Evolutionary conservation across 2,113 vertebrate species (phyloP).

Genomic region (Podocnemis expansa): DNA sequence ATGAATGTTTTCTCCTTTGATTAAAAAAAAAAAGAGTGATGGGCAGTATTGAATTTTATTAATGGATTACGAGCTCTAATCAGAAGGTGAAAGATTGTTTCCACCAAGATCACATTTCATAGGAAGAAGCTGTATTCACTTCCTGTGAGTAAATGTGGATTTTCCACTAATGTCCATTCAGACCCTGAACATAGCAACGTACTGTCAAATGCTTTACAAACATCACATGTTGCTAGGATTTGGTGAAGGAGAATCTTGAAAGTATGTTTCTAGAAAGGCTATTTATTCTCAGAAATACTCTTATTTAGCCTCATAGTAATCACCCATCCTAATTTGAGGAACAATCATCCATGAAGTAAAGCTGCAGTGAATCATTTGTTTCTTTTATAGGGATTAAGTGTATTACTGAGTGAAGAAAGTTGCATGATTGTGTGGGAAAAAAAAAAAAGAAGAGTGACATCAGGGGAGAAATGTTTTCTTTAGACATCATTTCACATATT

Average conservation of each 20-base stretch:
- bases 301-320: conserved; percentile 74
- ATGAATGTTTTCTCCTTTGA: conserved; percentile 13
- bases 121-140: conserved; percentile 73
- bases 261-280: conserved; percentile 65
- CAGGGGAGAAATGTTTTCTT: not conserved
- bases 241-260: conserved; percentile 71
- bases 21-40: not conserved
- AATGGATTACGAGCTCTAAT: conserved; percentile 13
- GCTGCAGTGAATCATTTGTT: conserved; percentile 72
- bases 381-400: conserved; percentile 72
- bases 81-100: conserved; percentile 61
- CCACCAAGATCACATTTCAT: conserved; percentile 56
- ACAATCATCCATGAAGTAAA: conserved; percentile 64
- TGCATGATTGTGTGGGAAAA: conserved; percentile 43
- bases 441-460: conserved; percentile 33
- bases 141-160: conserved; percentile 72
- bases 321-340: conserved; percentile 73
- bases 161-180: conserved; percentile 72
- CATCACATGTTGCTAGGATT: conserved; percentile 65
- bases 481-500: conserved; percentile 29
- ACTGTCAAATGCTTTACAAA: conserved; percentile 46
- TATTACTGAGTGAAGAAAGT: conserved; percentile 56
- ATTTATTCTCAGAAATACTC: conserved; percentile 76
- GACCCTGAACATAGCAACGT: conserved; percentile 57
- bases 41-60: not conserved